A percentile compares a stretch with the other conserved stretches of the same genome.
These are phyloP conservation scores for Metopolophium dirhodum DNA, from an alignment of 1,140 invertebrate species.

Conservation along the genomic window DNA sequence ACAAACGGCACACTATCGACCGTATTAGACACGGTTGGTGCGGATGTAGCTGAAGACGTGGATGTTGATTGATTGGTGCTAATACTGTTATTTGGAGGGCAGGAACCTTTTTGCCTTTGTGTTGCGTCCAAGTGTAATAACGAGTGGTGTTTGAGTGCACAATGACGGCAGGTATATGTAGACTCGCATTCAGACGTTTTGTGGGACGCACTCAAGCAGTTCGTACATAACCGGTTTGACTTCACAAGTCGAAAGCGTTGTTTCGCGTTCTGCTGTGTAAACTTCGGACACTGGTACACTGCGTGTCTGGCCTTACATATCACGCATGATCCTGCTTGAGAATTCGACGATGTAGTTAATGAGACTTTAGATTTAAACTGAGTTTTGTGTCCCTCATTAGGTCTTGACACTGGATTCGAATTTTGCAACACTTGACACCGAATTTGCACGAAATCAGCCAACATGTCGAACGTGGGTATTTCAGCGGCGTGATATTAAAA, in stretches of 20 bases:
- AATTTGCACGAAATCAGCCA: neutral
- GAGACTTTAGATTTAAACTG: neutral
- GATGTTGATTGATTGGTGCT: neutral
- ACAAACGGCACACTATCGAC: neutral
- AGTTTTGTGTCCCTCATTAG: neutral
- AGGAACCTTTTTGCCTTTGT: neutral
- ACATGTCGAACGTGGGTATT: neutral
- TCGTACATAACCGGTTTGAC: neutral
- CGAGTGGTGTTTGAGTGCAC: neutral
- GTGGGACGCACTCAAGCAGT: neutral
- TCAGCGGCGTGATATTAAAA: neutral
- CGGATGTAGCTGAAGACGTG: neutral
- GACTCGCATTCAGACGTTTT: neutral
- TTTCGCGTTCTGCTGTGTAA: neutral
- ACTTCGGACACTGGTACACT: neutral
- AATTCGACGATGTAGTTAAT: neutral
- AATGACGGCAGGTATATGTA: neutral
- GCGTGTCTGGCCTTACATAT: neutral
- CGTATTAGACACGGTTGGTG: neutral
- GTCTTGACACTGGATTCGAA: neutral
- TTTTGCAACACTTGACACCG: neutral
- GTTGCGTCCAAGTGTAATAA: neutral
- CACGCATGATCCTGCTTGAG: fast-evolving
- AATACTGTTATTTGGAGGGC: too few relatives aligned
- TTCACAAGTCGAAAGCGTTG: neutral